These are phyloP conservation scores for Lochmaea crataegi DNA, from an alignment of 2,888 invertebrate genomes.

Conservation along the genomic window DNA sequence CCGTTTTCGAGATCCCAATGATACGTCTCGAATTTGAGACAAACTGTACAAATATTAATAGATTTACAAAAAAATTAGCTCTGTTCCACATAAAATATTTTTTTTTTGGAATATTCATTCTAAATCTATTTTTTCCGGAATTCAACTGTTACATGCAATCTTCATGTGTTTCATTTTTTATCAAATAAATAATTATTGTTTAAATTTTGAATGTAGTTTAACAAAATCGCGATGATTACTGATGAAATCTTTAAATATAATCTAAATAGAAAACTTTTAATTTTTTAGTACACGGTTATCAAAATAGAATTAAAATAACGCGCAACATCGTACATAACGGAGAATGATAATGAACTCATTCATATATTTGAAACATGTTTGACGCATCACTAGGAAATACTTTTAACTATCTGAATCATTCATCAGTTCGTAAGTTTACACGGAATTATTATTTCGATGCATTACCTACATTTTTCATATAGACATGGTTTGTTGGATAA, in stretches of 20 bases:
- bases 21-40: too few species aligned
- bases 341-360: slow-evolving; percentile 6
- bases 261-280: not conserved
- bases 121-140: too few species aligned
- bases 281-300: not conserved
- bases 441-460: not conserved
- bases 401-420: slow-evolving; percentile 22
- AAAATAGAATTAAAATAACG: slow-evolving; percentile 1
- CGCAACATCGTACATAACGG: not conserved
- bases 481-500: not conserved
- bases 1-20: too few species aligned
- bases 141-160: too few species aligned
- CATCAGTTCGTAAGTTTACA: slow-evolving; percentile 4
- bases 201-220: too few species aligned
- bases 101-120: too few species aligned
- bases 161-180: too few species aligned
- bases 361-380: slow-evolving; percentile 8
- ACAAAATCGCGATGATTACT: too few species aligned
- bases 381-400: slow-evolving; percentile 8
- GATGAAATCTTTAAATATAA: not conserved
- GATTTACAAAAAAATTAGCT: too few species aligned
- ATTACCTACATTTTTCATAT: not conserved
- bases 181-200: too few species aligned
- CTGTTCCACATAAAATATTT: too few species aligned
- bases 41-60: too few species aligned